Percentiles rank a stretch among this genome's conserved stretches.
Conservation (phyloP, 2,113 vertebrate genomes). For the Percina caprodes region DNA sequence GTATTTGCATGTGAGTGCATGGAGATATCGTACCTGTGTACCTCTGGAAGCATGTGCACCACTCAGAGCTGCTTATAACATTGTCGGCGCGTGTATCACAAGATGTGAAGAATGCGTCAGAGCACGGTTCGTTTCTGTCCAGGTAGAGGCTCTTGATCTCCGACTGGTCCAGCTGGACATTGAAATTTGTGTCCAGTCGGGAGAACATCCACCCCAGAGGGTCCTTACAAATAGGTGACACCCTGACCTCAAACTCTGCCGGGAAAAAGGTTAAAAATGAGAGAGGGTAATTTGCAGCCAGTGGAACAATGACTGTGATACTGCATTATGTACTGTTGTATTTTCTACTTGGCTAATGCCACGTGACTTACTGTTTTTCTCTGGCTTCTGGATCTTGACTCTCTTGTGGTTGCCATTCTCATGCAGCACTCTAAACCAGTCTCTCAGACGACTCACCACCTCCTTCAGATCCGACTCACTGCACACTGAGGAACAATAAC, state of each 20-base stretch:
- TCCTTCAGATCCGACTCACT: slow-evolving; percentile 92
- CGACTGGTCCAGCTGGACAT: slow-evolving; percentile 92
- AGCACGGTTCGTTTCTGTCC: slow-evolving; percentile 93
- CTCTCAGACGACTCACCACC: slow-evolving; percentile 90
- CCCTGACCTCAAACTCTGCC: slow-evolving; percentile 92
- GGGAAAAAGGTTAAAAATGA: not conserved
- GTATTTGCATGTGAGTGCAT: not conserved
- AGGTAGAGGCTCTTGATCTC: slow-evolving; percentile 93
- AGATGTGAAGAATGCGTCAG: slow-evolving; percentile 92
- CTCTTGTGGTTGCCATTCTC: slow-evolving; percentile 92
- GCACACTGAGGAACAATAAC: slow-evolving; percentile 84
- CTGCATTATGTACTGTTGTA: not conserved
- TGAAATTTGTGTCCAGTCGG: slow-evolving; percentile 94
- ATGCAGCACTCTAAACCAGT: slow-evolving; percentile 96
- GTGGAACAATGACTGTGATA: not conserved
- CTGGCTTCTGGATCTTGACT: slow-evolving; percentile 88
- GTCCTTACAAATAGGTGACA: slow-evolving; percentile 93
- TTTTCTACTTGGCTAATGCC: not conserved
- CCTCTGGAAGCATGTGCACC: slow-evolving; percentile 98
- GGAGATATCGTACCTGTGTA: slow-evolving; percentile 89
- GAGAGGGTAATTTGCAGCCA: not conserved
- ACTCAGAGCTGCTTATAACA: slow-evolving; percentile 95
- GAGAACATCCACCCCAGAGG: slow-evolving; percentile 99
- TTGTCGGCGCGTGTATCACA: slow-evolving; percentile 92
- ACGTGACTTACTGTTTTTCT: slow-evolving; percentile 90